Percentiles rank a stretch among this genome's conserved stretches.
Conservation (phyloP, 2,113 vertebrate genomes). For the Coptodon rendalli region DNA sequence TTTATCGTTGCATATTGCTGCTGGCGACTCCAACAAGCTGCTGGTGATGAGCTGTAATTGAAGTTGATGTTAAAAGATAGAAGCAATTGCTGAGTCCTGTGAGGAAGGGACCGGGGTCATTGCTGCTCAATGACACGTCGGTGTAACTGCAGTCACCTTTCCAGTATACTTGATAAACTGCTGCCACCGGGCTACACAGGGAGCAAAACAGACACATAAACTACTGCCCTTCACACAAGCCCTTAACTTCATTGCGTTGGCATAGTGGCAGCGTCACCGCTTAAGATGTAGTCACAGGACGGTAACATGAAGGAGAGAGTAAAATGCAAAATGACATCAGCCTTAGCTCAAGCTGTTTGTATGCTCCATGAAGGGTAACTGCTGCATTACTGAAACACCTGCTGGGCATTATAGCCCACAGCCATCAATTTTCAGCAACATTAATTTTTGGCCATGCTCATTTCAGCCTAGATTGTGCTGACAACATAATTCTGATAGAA, state of each 20-base stretch:
- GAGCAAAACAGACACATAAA: slow-evolving; percentile 42
- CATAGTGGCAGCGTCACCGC: slow-evolving; percentile 3
- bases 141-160: slow-evolving; percentile 52
- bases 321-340: not conserved
- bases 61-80: slow-evolving; percentile 65
- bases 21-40: not conserved
- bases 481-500: not conserved
- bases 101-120: slow-evolving; percentile 53
- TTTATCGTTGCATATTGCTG: slow-evolving; percentile 13
- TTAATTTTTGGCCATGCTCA: not conserved
- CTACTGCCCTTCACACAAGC: slow-evolving; percentile 60
- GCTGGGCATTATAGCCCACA: not conserved
- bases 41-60: slow-evolving; percentile 27
- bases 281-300: slow-evolving; percentile 5
- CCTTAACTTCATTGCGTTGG: slow-evolving; percentile 17
- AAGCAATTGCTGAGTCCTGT: slow-evolving; percentile 54
- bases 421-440: not conserved
- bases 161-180: slow-evolving; percentile 76
- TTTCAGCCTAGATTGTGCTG: not conserved
- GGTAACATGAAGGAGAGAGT: not conserved
- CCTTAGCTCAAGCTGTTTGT: not conserved
- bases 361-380: not conserved
- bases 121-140: slow-evolving; percentile 62
- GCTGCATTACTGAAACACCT: slow-evolving; percentile 2
- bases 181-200: slow-evolving; percentile 64